Evolutionary conservation across 2,113 vertebrate genomes (phyloP).

Genomic region (Cyrtonyx montezumae): DNA sequence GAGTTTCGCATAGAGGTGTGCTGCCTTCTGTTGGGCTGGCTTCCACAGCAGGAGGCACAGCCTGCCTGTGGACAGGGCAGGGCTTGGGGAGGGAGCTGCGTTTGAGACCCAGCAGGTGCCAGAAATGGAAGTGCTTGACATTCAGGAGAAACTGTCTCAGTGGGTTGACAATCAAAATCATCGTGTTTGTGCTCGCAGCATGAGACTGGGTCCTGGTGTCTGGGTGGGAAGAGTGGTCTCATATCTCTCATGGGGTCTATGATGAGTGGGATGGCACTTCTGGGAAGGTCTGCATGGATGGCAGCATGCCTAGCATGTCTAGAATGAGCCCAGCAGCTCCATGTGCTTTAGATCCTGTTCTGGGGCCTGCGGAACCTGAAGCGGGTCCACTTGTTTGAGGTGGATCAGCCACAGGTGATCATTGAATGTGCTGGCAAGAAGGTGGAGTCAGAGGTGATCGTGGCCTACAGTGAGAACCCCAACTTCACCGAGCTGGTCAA

Average conservation of each 20-base stretch:
- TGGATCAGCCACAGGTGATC: conserved; percentile 88
- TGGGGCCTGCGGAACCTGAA: conserved; percentile 92
- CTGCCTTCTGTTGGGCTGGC: neutral
- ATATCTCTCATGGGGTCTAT: neutral
- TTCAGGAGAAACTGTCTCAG: neutral
- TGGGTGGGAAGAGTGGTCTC: neutral
- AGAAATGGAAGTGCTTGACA: neutral
- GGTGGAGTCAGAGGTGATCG: conserved; percentile 91
- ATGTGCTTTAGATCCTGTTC: conserved; percentile 86
- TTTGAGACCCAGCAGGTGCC: neutral
- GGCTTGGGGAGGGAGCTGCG: neutral
- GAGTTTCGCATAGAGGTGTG: conserved; percentile 91
- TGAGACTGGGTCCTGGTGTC: neutral
- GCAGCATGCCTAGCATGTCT: neutral
- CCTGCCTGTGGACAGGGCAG: neutral
- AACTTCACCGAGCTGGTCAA: conserved; percentile 90
- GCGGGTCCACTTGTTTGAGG: conserved; percentile 90
- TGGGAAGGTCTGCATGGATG: rapidly evolving
- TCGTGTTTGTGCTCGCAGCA: neutral
- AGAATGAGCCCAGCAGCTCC: rapidly evolving
- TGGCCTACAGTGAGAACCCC: conserved; percentile 82
- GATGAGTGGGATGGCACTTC: neutral
- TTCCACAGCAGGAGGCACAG: neutral
- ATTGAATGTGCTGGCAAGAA: conserved; percentile 89
- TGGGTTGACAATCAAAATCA: neutral